phyloP scores from a whole-genome alignment of 1,140 invertebrate genomes.

The Meloidogyne chitwoodi region DNA sequence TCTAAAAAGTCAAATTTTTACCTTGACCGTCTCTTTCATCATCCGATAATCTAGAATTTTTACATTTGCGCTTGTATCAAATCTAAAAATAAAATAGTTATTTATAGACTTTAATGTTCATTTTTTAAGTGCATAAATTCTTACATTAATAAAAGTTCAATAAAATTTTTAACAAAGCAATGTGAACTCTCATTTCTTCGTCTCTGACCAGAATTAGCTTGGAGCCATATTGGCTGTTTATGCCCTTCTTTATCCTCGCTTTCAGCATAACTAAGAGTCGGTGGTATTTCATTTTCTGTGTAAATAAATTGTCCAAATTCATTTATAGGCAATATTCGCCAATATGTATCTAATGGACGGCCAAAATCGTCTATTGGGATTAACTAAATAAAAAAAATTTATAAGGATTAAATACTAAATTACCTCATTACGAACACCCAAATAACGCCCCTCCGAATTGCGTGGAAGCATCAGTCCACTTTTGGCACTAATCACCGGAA shows the following conservation, averaged over 20 bases:
- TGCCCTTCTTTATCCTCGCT: background rate
- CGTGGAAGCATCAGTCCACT: slow-evolving; percentile 2
- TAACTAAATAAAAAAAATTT: background rate
- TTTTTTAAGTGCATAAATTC: too few species aligned
- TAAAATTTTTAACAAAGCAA: slow-evolving; percentile 48
- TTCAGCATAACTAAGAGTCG: background rate
- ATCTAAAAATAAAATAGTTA: background rate
- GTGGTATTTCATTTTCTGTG: background rate
- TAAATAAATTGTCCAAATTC: slow-evolving; percentile 39
- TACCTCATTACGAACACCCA: slow-evolving; percentile 17
- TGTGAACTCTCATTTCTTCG: slow-evolving; percentile 30
- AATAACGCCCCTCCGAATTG: slow-evolving; percentile 18
- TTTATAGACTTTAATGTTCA: background rate
- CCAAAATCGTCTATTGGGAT: slow-evolving; percentile 37
- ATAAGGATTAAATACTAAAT: background rate
- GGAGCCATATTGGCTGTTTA: background rate
- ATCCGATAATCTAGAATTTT: slow-evolving; percentile 58
- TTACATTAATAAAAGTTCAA: slow-evolving; percentile 50
- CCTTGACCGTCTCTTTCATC: slow-evolving; percentile 58
- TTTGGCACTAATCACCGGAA: slow-evolving; percentile 8
- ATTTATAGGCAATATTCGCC: slow-evolving; percentile 37
- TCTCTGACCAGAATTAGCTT: background rate
- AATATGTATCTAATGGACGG: slow-evolving; percentile 39
- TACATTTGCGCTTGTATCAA: slow-evolving; percentile 56
- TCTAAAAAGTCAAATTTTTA: too few species aligned